Base-by-base conservation (phyloP, 2,888 invertebrate species). In the Drosophila mulleri region DNA sequence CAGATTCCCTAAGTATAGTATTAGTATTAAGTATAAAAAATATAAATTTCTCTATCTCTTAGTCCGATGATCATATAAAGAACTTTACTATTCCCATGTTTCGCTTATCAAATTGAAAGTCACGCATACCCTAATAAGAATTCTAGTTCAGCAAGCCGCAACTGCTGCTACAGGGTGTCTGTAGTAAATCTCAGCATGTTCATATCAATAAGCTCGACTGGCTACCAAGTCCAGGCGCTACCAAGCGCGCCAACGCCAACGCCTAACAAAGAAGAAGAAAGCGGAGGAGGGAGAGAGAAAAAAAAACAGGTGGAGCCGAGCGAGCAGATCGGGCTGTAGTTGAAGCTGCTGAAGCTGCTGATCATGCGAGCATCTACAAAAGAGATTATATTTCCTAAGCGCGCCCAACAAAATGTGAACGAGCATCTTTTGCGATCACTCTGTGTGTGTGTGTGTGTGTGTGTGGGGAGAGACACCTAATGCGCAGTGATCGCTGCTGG, bases 381-480 rank as follows among this genome's bases (percentile, higher is more conserved):
- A 91, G 91, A 83, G 91, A 91, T 91, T 92, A 92, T 89, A 86
- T 82, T 81, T 83, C 81, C 85, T 90, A 91, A 90, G 84, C 88
- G 79, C 80, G 70, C 65, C 78, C 89, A 91, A 90, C 90, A 88
- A 91, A 89, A 89, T 89, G 72, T 75, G 83, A 64, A 60, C 44
- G 73, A 54, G 64, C 67, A 71, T 71, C 58, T 75, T 47, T 56
- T n/a, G 16, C 67, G 54, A 32, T 48, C 47, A 35, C 26, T 52
- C 35, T 35, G 62, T 53, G 47, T 26, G 26, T 63, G 57, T 52
- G 37, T 59, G 44, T 62, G 61, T 56, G 50, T 64, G 61, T 47
- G 63, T 53, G 72, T 26, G 59, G 57, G 75, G 80, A 77, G 77
- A 74, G 81, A 72, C 59, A 75, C 72, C 65, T 78, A 88, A 82